Evolutionary conservation across 2,797 vertebrate genomes (phyloP).

Genomic region (Lutjanus campechanus): DNA sequence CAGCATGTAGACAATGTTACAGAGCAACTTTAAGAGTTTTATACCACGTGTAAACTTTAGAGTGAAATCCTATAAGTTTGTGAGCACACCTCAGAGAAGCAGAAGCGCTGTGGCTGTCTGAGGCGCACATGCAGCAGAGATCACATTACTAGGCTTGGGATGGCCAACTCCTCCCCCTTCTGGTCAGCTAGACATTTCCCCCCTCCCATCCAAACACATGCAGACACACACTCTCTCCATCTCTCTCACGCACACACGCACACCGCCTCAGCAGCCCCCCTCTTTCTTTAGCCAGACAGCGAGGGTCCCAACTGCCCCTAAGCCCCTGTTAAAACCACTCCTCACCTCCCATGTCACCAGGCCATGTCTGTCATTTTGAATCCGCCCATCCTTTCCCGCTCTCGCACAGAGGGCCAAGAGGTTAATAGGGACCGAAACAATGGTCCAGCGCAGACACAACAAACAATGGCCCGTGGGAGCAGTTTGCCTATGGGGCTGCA

Average conservation of each 20-base stretch:
- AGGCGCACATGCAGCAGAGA: constrained; percentile 72
- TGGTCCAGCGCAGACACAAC: constrained; percentile 86
- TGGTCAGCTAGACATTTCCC: constrained; percentile 57
- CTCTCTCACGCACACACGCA: constrained; percentile 34
- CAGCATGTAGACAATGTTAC: not conserved
- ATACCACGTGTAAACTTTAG: not conserved
- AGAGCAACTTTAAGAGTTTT: not conserved
- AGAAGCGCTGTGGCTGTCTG: constrained; percentile 77
- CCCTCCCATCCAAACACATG: constrained; percentile 30
- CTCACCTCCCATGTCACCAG: constrained; percentile 82
- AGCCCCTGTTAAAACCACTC: constrained; percentile 76
- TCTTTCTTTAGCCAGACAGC: constrained; percentile 72
- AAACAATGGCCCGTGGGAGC: constrained; percentile 85
- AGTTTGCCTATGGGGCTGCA: constrained; percentile 75
- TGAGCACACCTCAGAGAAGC: constrained; percentile 3
- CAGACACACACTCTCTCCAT: constrained; percentile 44
- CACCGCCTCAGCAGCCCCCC: constrained; percentile 15
- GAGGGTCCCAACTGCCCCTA: constrained; percentile 81
- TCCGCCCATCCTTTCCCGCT: constrained; percentile 87
- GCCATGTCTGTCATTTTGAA: constrained; percentile 86
- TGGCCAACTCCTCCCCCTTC: constrained; percentile 67
- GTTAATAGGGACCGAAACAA: constrained; percentile 90
- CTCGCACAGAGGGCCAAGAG: constrained; percentile 86
- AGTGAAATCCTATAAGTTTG: constrained; percentile 1
- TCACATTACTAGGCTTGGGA: constrained; percentile 72